Conservation (phyloP, 2,888 invertebrate species). For the Stenichneumon culpator region DNA sequence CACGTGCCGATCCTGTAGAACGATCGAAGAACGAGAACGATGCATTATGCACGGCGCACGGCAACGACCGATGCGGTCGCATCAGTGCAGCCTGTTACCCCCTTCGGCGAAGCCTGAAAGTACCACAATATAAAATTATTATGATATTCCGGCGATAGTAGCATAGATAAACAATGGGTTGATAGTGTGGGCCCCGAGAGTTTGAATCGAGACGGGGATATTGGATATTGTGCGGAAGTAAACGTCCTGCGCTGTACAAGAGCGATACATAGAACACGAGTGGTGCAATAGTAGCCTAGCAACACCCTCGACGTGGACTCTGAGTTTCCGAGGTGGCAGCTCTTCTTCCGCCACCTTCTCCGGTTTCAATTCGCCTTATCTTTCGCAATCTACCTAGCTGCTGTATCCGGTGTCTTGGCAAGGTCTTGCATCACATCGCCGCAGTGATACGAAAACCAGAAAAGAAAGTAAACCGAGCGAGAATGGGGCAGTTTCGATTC, state of each 20-base stretch:
- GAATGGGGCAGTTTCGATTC: conserved; percentile 23
- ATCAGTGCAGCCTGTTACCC: conserved; percentile 79
- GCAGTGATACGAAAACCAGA: conserved; percentile 46
- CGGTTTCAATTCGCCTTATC: conserved; percentile 82
- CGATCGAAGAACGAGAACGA: conserved; percentile 27
- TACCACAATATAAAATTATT: conserved; percentile 40
- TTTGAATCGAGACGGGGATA: neutral
- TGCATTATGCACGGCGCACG: conserved; percentile 27
- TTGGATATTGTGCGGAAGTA: conserved; percentile 16
- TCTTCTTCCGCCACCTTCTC: conserved; percentile 76
- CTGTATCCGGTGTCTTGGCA: conserved; percentile 42
- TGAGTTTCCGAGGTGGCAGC: conserved; percentile 66
- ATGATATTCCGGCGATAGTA: neutral
- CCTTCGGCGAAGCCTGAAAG: conserved; percentile 65
- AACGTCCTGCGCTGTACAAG: conserved; percentile 58
- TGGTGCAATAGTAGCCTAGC: conserved; percentile 81
- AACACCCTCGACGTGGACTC: conserved; percentile 78
- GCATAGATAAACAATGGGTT: neutral
- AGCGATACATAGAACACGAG: conserved; percentile 60
- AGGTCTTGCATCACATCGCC: conserved; percentile 2
- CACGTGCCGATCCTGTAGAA: conserved; percentile 32
- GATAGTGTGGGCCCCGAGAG: neutral
- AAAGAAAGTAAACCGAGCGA: conserved; percentile 18
- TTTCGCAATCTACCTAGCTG: conserved; percentile 78
- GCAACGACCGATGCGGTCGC: conserved; percentile 70